Percentiles rank a stretch among this genome's conserved stretches.
Evolutionary conservation across 2,113 vertebrate genomes (phyloP).

Genomic region (Haemorhous mexicanus): DNA sequence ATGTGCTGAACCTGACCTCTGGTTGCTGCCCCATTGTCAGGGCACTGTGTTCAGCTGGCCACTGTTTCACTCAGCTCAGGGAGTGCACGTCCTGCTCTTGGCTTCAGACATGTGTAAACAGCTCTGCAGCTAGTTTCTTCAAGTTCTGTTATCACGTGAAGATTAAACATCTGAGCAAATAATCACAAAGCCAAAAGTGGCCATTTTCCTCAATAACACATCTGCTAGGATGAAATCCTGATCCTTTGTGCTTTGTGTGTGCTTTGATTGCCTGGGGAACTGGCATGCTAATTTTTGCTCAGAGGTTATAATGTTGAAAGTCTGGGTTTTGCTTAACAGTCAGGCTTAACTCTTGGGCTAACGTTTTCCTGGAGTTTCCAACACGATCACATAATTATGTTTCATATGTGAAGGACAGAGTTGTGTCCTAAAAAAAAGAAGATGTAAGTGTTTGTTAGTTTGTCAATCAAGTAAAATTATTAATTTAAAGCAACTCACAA

Average conservation of each 20-base stretch:
- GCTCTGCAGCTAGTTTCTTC: not conserved
- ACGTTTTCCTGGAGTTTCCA: not conserved
- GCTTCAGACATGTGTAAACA: not conserved
- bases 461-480: not conserved
- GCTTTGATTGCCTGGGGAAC: constrained; percentile 3
- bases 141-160: not conserved
- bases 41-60: not conserved
- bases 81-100: rapidly evolving
- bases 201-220: constrained; percentile 20
- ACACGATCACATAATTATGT: not conserved
- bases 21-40: not conserved
- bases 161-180: constrained; percentile 40
- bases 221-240: constrained; percentile 43
- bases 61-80: not conserved
- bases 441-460: not conserved
- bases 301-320: not conserved
- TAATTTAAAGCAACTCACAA: not conserved
- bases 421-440: not conserved
- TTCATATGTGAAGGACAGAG: not conserved
- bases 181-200: not conserved
- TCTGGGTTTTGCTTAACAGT: not conserved
- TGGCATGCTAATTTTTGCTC: constrained; percentile 18
- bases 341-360: not conserved
- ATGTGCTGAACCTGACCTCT: not conserved
- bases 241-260: not conserved